Evolutionary conservation across 2,113 vertebrate genomes (phyloP).

Genomic region (Boleophthalmus pectinirostris): DNA sequence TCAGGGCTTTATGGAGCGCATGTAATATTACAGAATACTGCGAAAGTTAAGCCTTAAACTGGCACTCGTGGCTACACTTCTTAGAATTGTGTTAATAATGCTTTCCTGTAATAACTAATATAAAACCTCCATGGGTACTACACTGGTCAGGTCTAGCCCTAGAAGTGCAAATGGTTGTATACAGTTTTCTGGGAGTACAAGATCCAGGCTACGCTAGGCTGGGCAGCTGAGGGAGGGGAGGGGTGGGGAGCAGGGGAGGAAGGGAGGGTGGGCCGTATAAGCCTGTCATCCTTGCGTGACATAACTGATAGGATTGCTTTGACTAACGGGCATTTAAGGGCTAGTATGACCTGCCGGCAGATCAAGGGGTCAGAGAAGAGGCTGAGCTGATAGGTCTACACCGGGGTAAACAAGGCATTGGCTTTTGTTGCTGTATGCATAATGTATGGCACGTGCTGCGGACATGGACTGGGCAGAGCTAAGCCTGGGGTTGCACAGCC

Average conservation of each 20-base stretch:
- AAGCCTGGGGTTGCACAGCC: not conserved
- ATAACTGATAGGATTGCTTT: slow-evolving; percentile 82
- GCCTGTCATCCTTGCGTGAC: slow-evolving; percentile 78
- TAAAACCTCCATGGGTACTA: not conserved
- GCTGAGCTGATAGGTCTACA: slow-evolving; percentile 16
- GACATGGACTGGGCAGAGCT: not conserved
- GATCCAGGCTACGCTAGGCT: slow-evolving; percentile 4
- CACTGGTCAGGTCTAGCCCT: slow-evolving; percentile 20
- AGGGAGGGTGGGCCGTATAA: slow-evolving; percentile 18
- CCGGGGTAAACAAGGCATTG: slow-evolving; percentile 24
- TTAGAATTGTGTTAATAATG: slow-evolving; percentile 17
- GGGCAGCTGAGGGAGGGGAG: not conserved
- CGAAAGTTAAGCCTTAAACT: not conserved
- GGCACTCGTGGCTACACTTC: not conserved
- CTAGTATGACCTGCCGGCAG: slow-evolving; percentile 77
- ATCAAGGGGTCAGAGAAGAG: slow-evolving; percentile 66
- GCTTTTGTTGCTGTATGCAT: slow-evolving; percentile 25
- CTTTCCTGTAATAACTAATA: slow-evolving; percentile 11
- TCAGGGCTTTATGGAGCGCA: not conserved
- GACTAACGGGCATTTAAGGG: slow-evolving; percentile 78
- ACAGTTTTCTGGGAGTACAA: slow-evolving; percentile 25
- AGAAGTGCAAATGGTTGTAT: slow-evolving; percentile 28
- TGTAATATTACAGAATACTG: not conserved
- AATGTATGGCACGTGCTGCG: slow-evolving; percentile 13
- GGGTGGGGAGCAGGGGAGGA: not conserved